Evolutionary conservation across 2,113 vertebrate genomes (phyloP), one percentile per base, ranked within the genome.

Genomic region (Athene noctua): DNA sequence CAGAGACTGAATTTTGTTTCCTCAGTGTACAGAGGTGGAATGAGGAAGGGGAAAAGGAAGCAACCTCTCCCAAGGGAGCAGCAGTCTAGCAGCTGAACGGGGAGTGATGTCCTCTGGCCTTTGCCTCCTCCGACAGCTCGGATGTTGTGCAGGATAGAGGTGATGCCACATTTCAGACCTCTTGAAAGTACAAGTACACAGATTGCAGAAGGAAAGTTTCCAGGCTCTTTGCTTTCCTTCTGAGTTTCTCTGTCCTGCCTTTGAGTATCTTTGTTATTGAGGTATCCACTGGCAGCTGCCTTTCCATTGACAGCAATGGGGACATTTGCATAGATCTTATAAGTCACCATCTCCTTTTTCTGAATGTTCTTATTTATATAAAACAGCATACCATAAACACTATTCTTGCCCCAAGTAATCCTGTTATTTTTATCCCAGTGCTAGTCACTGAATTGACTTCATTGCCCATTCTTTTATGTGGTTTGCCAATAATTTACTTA

Each of bases 251-350:
- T 55, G 15, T 14, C n/a, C 32, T 72, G 32, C 22, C 61, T 75
- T 54, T 27, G 11, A 7, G 14, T 38, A 19, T 10, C 34, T 30
- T 34, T 26, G 12, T 15, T 84, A 26, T 44, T 57, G 23, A 61
- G 25, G 58, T 57, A 36, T 78, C 44, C 38, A 15, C 15, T 30
- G 59, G 55, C 42, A 77, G 38, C 20, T 8, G 1, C 38, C 25
- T 68, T 73, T 47, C 34, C 23, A 17, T 22, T 67, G 54, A 38
- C n/a, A 68, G 49, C 54, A 75, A 17, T 0, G 4, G 34, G 8
- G 9, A 19, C 29, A 18, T 52, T 66, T 3, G 1, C 15, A 11
- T 10, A 11, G 9, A 54, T 30, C 67, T 67, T 10, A 0, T 6
- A 52, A 79, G 57, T 18, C 54, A 80, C 49, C 49, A 10, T 6